Evolutionary conservation across 2,113 vertebrate genomes (phyloP).

Genomic region (Cepphus grylle): DNA sequence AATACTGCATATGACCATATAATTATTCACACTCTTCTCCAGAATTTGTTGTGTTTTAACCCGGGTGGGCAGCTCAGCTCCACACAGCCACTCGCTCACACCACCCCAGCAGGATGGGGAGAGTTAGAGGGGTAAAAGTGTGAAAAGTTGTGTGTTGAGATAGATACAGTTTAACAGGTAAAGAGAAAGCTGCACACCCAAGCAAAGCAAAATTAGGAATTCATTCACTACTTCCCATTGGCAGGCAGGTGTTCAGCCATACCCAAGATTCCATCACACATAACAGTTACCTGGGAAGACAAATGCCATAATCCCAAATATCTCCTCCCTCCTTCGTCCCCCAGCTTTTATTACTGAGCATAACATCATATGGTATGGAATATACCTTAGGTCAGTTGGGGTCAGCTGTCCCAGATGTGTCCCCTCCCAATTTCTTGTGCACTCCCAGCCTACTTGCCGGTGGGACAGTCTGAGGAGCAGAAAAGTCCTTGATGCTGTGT

Average conservation of each 20-base stretch:
- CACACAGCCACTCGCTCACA: rapidly evolving
- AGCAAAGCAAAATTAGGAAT: neutral
- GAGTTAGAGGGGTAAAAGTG: neutral
- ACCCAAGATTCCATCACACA: rapidly evolving
- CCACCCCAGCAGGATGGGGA: neutral
- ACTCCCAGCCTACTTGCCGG: neutral
- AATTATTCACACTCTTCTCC: neutral
- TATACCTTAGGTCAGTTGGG: neutral
- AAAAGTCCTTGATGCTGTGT: neutral
- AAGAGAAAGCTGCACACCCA: rapidly evolving
- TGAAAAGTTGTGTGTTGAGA: neutral
- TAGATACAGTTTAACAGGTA: neutral
- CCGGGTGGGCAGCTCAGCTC: neutral
- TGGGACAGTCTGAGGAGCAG: neutral
- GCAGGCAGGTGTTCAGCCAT: neutral
- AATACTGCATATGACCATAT: neutral
- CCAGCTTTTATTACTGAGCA: neutral
- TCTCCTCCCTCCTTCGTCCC: too few species aligned
- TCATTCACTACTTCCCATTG: neutral
- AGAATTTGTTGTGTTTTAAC: neutral
- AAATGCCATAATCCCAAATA: rapidly evolving
- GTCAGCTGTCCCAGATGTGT: neutral
- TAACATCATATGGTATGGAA: neutral
- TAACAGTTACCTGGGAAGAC: neutral
- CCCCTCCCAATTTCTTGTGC: neutral